Conservation (phyloP, 2,797 vertebrate genomes). For the Chrosomus eos region DNA sequence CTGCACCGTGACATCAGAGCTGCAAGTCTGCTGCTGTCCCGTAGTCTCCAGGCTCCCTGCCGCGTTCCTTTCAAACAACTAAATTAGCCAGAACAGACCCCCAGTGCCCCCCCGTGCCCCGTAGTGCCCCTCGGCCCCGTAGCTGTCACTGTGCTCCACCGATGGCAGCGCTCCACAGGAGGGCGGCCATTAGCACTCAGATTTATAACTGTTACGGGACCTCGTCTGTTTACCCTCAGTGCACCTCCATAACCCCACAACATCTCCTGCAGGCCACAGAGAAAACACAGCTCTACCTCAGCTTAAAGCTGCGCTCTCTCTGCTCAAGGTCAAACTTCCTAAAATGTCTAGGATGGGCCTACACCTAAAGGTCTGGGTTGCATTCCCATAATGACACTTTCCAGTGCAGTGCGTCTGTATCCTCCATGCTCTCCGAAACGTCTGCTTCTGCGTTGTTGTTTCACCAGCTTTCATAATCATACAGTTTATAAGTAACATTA, state of each 20-base stretch:
- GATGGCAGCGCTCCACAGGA: constrained; percentile 65
- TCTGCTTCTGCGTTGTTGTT: neutral
- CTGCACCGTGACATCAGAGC: constrained; percentile 59
- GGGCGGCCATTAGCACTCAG: constrained; percentile 67
- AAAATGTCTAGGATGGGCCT: constrained; percentile 13
- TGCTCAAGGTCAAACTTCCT: constrained; percentile 29
- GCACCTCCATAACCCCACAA: constrained; percentile 61
- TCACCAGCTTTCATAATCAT: neutral
- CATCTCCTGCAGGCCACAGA: constrained; percentile 44
- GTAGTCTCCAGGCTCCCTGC: constrained; percentile 66
- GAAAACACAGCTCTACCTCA: constrained; percentile 21
- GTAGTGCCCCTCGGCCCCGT: constrained; percentile 56
- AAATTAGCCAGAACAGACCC: constrained; percentile 74
- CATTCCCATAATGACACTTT: constrained; percentile 17
- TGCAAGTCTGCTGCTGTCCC: constrained; percentile 56
- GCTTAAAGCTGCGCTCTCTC: constrained; percentile 5
- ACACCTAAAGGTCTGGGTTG: neutral
- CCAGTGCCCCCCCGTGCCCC: constrained; percentile 56
- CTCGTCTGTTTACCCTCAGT: constrained; percentile 63
- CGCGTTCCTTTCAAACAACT: constrained; percentile 65
- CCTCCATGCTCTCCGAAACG: neutral
- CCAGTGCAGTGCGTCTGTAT: neutral
- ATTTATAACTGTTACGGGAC: constrained; percentile 69
- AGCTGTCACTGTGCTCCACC: constrained; percentile 64
- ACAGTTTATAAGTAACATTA: neutral